Base-by-base conservation (phyloP, 1,140 invertebrate genomes). In the Mylabris phalerata region DNA sequence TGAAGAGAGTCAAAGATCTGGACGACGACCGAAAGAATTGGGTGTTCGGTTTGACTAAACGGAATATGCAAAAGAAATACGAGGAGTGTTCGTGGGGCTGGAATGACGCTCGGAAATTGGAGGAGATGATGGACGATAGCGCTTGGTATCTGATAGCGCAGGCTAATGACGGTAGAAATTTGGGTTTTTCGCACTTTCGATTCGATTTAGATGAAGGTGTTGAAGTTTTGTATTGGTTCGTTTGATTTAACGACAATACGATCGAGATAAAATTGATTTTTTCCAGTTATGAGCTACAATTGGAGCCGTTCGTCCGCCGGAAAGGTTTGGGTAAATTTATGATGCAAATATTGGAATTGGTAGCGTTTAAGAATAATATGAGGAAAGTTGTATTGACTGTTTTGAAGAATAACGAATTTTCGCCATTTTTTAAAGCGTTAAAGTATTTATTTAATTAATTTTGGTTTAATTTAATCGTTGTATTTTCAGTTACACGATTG, bases 371-470 rank as follows among this genome's bases (percentile, higher is more conserved):
- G 50, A 84, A 83, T 70, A 76, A 83, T 50, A 82, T 93, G 82
- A 79, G 82, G 64, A 91, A 91, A 79, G 81, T 93, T 38, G 80
- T 92, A 60, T 71, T 93, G n/a, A 93, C 90, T 5, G 83, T 89
- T 26, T 82, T 92, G 10, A 89, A 88, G 70, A 80, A 87, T 61
- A 92, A 93, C 75, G 71, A 76, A 13, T 74, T 78, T 41, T 87
- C 84, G 1, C 72, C 81, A 25, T 93, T 93, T 70, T 93, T 89
- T 69, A 81, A 82, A 66, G 78, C 79, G 11, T 74, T 88, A 44
- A 85, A 84, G 84, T 88, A 82, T 76, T 66, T 62, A 49, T 25
- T 54, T 47, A 6, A 39, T 50, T 54, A 42, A n/a, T 19, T 19
- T 19, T 19, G 1, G 19, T 19, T 39, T 48, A n/a, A 48, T 40